Percentiles rank a stretch among this genome's conserved stretches.
phyloP scores from a whole-genome alignment of 2,797 vertebrate species.

The Pteropus rufus region DNA sequence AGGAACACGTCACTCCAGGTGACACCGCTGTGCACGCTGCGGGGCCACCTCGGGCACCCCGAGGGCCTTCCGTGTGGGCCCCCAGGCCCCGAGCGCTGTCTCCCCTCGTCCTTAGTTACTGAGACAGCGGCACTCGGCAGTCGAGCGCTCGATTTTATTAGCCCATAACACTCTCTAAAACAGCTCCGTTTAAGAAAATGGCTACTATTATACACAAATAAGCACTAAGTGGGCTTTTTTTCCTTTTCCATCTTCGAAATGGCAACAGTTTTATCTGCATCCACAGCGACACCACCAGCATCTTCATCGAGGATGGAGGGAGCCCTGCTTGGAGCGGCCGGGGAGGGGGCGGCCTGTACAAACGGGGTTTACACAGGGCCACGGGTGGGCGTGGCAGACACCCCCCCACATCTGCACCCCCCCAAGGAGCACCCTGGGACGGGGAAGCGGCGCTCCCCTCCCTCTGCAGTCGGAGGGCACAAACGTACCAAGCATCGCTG shows the following conservation, averaged over 20 bases:
- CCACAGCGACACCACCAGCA: not conserved
- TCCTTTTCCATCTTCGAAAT: not conserved
- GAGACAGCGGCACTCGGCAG: not conserved
- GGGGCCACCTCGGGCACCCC: fast-evolving
- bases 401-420: too few relatives aligned
- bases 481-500: not conserved
- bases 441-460: not conserved
- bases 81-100: not conserved
- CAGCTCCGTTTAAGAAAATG: conserved; percentile 58
- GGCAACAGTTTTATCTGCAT: not conserved
- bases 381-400: too few relatives aligned
- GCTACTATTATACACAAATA: conserved; percentile 46
- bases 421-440: too few relatives aligned
- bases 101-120: conserved; percentile 13
- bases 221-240: conserved; percentile 36
- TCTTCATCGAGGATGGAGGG: not conserved
- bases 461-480: not conserved
- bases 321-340: too few relatives aligned
- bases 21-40: fast-evolving
- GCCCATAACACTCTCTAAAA: conserved; percentile 14
- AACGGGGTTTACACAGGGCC: too few relatives aligned
- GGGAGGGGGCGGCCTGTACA: too few relatives aligned
- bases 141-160: conserved; percentile 32
- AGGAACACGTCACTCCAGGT: not conserved
- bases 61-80: fast-evolving